Evolutionary conservation across 2,113 vertebrate genomes (phyloP), one percentile per base, ranked within the genome.

Genomic region (Trochalopteron elliotii): DNA sequence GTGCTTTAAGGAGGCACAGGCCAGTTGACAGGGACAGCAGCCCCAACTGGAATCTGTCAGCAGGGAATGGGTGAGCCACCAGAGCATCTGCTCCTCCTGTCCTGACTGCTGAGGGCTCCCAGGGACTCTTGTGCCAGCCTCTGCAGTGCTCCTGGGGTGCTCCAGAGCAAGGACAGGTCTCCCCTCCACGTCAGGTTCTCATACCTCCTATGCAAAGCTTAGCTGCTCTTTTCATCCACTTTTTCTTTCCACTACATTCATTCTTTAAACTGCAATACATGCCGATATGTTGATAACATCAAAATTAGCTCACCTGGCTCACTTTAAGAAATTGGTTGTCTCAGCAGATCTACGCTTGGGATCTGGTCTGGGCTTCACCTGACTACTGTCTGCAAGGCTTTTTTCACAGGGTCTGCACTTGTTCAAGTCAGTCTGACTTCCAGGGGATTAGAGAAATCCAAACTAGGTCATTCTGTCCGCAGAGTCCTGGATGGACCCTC

Each of bases 121-220:
- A 49, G 52, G 4, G 31, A n/a, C 28, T 75, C 70, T 86, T 40
- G 20, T 79, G 52, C 15, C 15, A 33, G 49, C 9, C 53, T 80
- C 53, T 59, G 52, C 33, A 33, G 17, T 17, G 44, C 47, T 59
- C 14, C 60, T 37, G 55, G 37, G 40, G 55, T 3, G 3, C 7
- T 42, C 16, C 71, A 79, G 67, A 63, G 57, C 35, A 72, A 72
- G 27, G 39, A 60, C 39, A 93, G 19, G 2, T 87, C 67, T 77
- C 55, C 15, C 27, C 15, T 83, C 15, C 44, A 40, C 0, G 0
- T 28, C 45, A 65, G 37, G 31, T n/a, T 85, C 14, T 56, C 33
- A 45, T 31, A 15, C 3, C 5, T 49, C 23, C 52, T 49, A 4
- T 3, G 15, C n/a, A 76, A 77, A 90, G 12, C 13, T 79, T 69